Conservation (phyloP, 2,113 vertebrate species). For the Clarias batrachus region DNA sequence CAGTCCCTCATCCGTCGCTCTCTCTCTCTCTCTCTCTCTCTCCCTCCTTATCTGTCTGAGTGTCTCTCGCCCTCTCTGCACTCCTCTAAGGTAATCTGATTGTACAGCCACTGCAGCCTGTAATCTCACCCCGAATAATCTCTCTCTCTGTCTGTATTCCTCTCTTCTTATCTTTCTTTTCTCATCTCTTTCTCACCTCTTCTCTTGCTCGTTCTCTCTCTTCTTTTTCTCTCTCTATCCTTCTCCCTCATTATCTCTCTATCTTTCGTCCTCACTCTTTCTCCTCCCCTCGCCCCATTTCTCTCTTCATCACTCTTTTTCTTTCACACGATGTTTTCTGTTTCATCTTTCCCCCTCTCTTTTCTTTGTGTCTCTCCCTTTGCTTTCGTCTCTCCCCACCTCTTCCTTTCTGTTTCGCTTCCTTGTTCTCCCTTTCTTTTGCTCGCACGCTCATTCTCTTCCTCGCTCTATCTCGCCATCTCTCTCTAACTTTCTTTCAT, state of each 20-base stretch:
- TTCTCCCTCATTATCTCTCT: background rate
- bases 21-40: background rate
- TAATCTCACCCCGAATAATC: conserved; percentile 45
- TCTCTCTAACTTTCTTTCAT: too few species aligned
- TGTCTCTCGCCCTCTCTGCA: conserved; percentile 17
- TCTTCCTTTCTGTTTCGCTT: background rate
- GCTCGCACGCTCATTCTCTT: background rate
- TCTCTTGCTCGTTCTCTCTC: background rate
- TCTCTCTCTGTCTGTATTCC: background rate
- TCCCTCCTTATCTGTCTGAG: conserved; percentile 11
- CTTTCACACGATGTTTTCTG: too few species aligned
- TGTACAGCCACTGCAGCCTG: conserved; percentile 31
- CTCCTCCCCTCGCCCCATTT: background rate
- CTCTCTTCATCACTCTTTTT: background rate
- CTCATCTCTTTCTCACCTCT: background rate
- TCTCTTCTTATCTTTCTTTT: background rate
- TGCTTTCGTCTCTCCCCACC: background rate
- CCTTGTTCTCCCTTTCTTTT: too few species aligned
- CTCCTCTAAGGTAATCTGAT: conserved; percentile 52
- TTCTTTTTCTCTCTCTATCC: background rate
- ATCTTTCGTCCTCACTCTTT: background rate
- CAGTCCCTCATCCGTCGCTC: background rate
- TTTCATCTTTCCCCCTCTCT: background rate
- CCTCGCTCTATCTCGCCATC: background rate
- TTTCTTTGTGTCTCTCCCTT: background rate